These are phyloP conservation scores for Hydropsyche betteni DNA, from an alignment of 2,888 invertebrate species.

Conservation along the genomic window DNA sequence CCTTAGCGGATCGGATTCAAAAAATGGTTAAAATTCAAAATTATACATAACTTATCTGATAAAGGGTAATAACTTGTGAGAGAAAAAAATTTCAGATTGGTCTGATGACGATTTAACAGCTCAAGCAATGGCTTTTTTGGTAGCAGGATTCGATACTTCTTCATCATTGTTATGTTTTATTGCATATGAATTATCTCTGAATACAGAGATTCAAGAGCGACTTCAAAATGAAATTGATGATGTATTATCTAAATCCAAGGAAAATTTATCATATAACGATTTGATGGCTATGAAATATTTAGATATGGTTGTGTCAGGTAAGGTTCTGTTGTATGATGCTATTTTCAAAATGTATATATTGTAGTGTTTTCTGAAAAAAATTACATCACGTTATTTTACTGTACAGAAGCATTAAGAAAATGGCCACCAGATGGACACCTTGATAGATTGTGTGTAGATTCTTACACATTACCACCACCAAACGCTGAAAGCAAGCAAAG, in stretches of 20 bases:
- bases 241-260: conserved; percentile 49
- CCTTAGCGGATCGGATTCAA: conserved; percentile 41
- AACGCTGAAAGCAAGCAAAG: conserved; percentile 40
- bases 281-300: conserved; percentile 62
- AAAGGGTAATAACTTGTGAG: background rate
- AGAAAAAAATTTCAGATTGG: conserved; percentile 57
- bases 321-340: background rate
- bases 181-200: conserved; percentile 61
- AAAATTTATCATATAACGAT: conserved; percentile 59
- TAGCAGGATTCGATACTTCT: conserved; percentile 63
- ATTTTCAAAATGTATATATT: conserved; percentile 14
- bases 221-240: conserved; percentile 56
- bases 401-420: conserved; percentile 55
- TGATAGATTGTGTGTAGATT: conserved; percentile 55
- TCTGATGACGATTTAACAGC: conserved; percentile 58
- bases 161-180: conserved; percentile 59
- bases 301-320: conserved; percentile 59
- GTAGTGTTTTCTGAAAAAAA: background rate
- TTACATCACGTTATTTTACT: background rate
- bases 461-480: conserved; percentile 53
- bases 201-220: conserved; percentile 60
- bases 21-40: conserved; percentile 40
- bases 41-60: background rate
- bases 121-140: conserved; percentile 64
- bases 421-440: conserved; percentile 54